Base-by-base conservation (phyloP, 1,140 invertebrate genomes). In the Mactra quadrangularis region DNA sequence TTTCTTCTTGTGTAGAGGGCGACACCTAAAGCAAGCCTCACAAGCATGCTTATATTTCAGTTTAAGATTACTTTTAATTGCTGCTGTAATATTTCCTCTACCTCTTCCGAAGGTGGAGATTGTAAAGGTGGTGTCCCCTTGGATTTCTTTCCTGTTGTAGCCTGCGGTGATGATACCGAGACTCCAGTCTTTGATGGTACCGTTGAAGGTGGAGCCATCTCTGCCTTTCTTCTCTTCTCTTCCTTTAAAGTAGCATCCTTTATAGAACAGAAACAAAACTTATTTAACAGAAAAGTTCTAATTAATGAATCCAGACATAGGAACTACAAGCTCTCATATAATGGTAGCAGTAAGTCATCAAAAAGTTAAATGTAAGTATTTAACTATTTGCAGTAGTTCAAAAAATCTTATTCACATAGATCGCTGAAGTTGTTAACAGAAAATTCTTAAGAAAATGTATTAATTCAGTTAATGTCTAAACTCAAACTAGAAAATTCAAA, bases 1-100 rank as follows among this genome's bases (percentile, higher is more conserved):
- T 15, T 41, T 41, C 38, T 7, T 15, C 6, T n/a, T n/a, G n/a
- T n/a, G 38, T 7, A 15, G 15, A 7, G 38, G 38, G 22, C 3
- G 15, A 68, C 13, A 50, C 45, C 64, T 50, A 0, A 50, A 68
- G 64, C 41, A 29, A 50, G 64, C 45, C 29, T 41, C 27, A 22
- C 29, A 68, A 50, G 64, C 64, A 68, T 68, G 64, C 64, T 68
- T 50, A 68, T 31, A 17, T 68, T 52, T 76, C 55, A 76, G 59
- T 45, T 47, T 29, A 25, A 50, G 35, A 55, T 81, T 81, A 81
- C 77, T 81, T 81, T 81, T 29, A 81, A 68, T 22, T 81, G 77
- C 45, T 81, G 60, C 77, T 81, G 77, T 68, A 81, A 70, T 33
- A 81, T 71, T 81, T 81, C 77, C 45, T 81, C 77, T 81, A 81